Conservation (phyloP, 2,113 vertebrate species). For the Esox niger region DNA sequence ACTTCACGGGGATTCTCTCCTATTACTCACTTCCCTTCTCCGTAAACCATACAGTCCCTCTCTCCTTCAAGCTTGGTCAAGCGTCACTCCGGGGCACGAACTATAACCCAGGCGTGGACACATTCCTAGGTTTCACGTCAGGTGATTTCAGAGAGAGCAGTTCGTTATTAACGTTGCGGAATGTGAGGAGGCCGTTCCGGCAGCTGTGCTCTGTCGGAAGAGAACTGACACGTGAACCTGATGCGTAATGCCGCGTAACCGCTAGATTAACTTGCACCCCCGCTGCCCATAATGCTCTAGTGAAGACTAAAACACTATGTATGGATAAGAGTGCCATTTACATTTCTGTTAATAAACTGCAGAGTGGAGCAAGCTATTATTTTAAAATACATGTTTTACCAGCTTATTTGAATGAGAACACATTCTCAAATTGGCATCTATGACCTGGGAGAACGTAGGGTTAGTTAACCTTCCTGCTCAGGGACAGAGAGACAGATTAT, state of each 20-base stretch:
- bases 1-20: neutral
- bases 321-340: neutral
- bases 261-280: conserved; percentile 7
- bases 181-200: conserved; percentile 35
- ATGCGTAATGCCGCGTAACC: conserved; percentile 25
- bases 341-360: too few species aligned
- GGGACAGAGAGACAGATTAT: too few species aligned
- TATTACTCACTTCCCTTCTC: neutral
- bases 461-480: too few species aligned
- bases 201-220: conserved; percentile 21
- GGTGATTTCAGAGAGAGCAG: conserved; percentile 37
- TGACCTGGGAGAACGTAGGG: too few species aligned
- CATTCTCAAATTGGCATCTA: too few species aligned
- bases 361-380: too few species aligned
- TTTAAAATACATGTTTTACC: too few species aligned
- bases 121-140: conserved; percentile 62
- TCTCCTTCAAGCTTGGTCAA: conserved; percentile 8
- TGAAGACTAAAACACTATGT: too few species aligned
- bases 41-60: neutral
- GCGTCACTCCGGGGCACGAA: neutral
- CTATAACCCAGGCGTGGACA: conserved; percentile 19
- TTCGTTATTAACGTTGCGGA: conserved; percentile 48
- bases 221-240: conserved; percentile 13
- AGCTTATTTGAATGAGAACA: too few species aligned
- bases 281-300: too few species aligned